Base-by-base conservation (phyloP, 2,888 invertebrate genomes). In the Palloptera scutellata region DNA sequence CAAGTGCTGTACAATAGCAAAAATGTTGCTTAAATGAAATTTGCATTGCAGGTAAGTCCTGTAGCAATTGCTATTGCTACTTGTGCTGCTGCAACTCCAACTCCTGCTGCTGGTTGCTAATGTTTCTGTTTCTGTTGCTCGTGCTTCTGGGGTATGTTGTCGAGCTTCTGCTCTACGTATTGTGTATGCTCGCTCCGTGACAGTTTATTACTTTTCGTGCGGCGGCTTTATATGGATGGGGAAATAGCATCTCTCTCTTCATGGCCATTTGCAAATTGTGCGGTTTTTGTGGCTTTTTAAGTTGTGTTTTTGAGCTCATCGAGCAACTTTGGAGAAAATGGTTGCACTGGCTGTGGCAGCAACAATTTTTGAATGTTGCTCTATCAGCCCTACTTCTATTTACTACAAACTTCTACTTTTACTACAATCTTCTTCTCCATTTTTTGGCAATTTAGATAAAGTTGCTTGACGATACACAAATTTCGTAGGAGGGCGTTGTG, bases 401-500 rank as follows among this genome's bases (percentile, higher is more conserved):
- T 30, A 30, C 6, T 30, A 4, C 30, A 4, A 30, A 19, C 54
- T 40, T 20, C 40, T 57, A n/a, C 57, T 17, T 20, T 20, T 57
- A 13, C 10, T 57, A 9, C 12, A 30, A n/a, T 20, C 30, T 11
- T 42, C 17, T 42, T 59, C 43, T 43, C 6, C 17, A 13, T 43
- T 43, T 61, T 57, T 30, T 57, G 57, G 41, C 63, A 63, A 63
- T 63, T 63, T 55, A 63, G 63, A 63, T 63, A 63, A 54, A 63
- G 63, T 63, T 63, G 48, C 60, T 45, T 48, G 20, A 48, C 60
- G 30, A 48, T 60, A 60, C 60, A 48, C 48, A 51, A 45, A 17
- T 60, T 60, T 30, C n/a, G 15, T 30, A 6, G 30, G 30, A 30
- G 30, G 30, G 30, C 30, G 30, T n/a, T n/a, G n/a, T 30, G 30